These are phyloP conservation scores for Lithophane semibrunnea DNA, from an alignment of 2,888 invertebrate species.

Conservation along the genomic window DNA sequence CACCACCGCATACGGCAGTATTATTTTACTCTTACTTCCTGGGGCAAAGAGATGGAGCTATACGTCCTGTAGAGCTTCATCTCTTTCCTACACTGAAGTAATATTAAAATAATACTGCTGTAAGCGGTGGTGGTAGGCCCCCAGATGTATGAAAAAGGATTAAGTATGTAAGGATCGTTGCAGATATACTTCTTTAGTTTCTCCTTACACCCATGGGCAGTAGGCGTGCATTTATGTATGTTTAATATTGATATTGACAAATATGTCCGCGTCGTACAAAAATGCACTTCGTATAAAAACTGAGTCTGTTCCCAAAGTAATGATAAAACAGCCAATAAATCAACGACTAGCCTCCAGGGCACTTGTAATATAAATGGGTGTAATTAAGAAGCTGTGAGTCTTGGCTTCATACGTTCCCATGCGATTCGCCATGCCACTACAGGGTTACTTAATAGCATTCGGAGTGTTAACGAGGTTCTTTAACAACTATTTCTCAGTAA, in stretches of 20 bases:
- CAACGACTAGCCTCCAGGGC: conserved; percentile 16
- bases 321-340: conserved; percentile 45
- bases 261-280: not conserved
- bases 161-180: not conserved
- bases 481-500: conserved; percentile 31
- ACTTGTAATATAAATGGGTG: conserved; percentile 7
- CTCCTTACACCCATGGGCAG: not conserved
- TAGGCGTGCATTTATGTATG: not conserved
- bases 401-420: conserved; percentile 44
- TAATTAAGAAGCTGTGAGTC: conserved; percentile 3
- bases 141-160: not conserved
- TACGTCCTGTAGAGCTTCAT: too few species aligned
- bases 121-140: too few species aligned
- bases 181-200: not conserved
- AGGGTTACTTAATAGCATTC: conserved; percentile 40
- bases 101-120: too few species aligned
- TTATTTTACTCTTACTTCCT: too few species aligned
- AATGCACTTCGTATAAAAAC: not conserved
- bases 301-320: conserved; percentile 22
- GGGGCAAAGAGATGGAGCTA: too few species aligned
- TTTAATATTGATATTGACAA: not conserved
- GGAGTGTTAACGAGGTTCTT: conserved; percentile 52
- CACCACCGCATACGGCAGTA: too few species aligned
- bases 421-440: conserved; percentile 46
- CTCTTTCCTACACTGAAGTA: too few species aligned